Evolutionary conservation across 2,797 vertebrate species (phyloP).

Genomic region (Sebastiscus albofasciatus): DNA sequence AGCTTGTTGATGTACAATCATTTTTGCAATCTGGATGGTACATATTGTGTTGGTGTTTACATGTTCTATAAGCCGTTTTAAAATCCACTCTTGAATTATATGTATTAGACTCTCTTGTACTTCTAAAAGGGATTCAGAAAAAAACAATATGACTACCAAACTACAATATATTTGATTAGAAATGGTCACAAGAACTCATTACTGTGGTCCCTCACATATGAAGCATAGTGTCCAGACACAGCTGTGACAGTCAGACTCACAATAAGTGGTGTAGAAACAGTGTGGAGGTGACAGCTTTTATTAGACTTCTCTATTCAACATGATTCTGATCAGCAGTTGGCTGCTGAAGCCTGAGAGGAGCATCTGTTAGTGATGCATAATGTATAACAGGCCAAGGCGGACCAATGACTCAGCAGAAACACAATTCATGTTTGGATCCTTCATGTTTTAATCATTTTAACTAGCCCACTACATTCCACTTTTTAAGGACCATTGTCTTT

Average conservation of each 20-base stretch:
- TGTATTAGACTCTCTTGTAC: neutral
- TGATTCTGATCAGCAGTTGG: conserved; percentile 34
- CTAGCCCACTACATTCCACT: neutral
- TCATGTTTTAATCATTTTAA: neutral
- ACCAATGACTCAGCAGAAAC: neutral
- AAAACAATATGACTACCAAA: neutral
- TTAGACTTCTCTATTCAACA: conserved; percentile 17
- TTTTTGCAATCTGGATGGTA: neutral
- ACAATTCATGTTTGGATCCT: neutral
- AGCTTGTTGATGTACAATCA: neutral
- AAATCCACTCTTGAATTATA: neutral
- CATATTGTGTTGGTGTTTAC: neutral
- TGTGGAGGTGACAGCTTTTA: conserved; percentile 22
- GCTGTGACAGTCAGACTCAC: conserved; percentile 21
- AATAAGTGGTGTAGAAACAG: neutral
- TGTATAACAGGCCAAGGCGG: neutral
- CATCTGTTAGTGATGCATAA: conserved; percentile 47
- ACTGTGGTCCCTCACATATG: neutral
- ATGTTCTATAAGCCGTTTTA: neutral
- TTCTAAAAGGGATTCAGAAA: neutral
- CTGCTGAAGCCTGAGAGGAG: conserved; percentile 17
- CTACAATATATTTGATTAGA: neutral
- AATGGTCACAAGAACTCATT: no score
- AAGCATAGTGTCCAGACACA: neutral
- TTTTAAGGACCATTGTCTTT: no score